These are phyloP conservation scores for Trichogramma evanescens DNA, from an alignment of 2,888 invertebrate genomes.

Conservation along the genomic window DNA sequence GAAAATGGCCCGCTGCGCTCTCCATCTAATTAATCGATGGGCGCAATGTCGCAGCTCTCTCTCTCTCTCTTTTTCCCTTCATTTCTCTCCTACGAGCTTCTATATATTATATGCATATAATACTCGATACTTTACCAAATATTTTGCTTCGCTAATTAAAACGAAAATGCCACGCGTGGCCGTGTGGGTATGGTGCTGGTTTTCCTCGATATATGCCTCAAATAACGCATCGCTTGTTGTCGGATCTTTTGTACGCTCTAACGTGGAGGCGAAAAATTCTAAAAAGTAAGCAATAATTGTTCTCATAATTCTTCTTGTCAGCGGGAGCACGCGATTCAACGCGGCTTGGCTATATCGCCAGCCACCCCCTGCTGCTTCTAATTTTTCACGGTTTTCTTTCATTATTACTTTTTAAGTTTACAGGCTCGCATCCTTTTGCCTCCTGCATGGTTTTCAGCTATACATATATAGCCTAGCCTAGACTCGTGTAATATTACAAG, in stretches of 20 bases:
- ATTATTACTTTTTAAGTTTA: slow-evolving; percentile 17
- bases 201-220: not conserved
- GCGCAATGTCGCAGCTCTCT: no score
- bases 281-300: slow-evolving; percentile 9
- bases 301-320: not conserved
- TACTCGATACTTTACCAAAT: not conserved
- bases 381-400: slow-evolving; percentile 6
- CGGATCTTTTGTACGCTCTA: not conserved
- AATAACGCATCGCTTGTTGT: not conserved
- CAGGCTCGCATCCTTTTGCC: not conserved
- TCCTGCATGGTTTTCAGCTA: no score
- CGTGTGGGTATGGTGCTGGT: no score
- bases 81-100: not conserved
- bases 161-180: no score
- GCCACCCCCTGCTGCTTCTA: not conserved
- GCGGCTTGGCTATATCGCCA: no score
- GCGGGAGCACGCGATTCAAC: no score
- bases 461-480: no score
- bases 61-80: not conserved
- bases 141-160: not conserved
- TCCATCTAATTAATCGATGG: no score
- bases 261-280: not conserved
- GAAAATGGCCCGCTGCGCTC: no score
- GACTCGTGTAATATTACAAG: no score
- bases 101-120: not conserved